These are phyloP conservation scores for Lasioglossum leucozonium DNA, from an alignment of 2,888 invertebrate genomes.

Conservation along the genomic window DNA sequence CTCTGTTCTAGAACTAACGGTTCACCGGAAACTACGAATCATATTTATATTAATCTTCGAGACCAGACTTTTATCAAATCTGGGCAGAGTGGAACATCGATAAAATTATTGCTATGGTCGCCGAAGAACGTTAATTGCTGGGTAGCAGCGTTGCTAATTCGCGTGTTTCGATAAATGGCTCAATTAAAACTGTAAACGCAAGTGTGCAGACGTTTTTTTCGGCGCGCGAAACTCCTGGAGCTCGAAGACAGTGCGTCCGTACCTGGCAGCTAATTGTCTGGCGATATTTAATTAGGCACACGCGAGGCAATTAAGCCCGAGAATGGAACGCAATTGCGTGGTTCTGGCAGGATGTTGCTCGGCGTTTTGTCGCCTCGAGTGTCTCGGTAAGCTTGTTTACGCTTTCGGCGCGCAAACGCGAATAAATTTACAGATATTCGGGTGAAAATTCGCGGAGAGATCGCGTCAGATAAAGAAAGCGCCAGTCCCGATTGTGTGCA, in stretches of 20 bases:
- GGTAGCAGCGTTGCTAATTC: slow-evolving; percentile 6
- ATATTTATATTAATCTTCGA: too few relatives aligned
- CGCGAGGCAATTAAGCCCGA: slow-evolving; percentile 29
- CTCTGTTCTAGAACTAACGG: too few relatives aligned
- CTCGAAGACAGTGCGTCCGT: not conserved
- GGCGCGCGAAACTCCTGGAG: not conserved
- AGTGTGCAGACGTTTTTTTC: not conserved
- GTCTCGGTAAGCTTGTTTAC: not conserved
- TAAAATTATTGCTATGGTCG: not conserved
- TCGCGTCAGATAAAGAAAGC: slow-evolving; percentile 52
- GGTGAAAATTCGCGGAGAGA: slow-evolving; percentile 43
- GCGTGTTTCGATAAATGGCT: slow-evolving; percentile 35
- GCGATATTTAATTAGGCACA: slow-evolving; percentile 43
- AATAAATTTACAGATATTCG: slow-evolving; percentile 27
- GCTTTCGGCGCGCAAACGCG: slow-evolving; percentile 30
- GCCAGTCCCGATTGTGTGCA: slow-evolving; percentile 62
- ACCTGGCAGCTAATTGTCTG: slow-evolving; percentile 7
- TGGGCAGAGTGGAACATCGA: not conserved
- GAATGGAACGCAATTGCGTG: not conserved
- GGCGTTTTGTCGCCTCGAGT: slow-evolving; percentile 13
- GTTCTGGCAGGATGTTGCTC: not conserved
- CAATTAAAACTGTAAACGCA: slow-evolving; percentile 40
- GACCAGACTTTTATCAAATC: not conserved
- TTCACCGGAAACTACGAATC: too few relatives aligned
- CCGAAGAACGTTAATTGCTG: slow-evolving; percentile 1